These are phyloP conservation scores for Zootermopsis nevadensis DNA, from an alignment of 2,888 invertebrate species.

Conservation along the genomic window DNA sequence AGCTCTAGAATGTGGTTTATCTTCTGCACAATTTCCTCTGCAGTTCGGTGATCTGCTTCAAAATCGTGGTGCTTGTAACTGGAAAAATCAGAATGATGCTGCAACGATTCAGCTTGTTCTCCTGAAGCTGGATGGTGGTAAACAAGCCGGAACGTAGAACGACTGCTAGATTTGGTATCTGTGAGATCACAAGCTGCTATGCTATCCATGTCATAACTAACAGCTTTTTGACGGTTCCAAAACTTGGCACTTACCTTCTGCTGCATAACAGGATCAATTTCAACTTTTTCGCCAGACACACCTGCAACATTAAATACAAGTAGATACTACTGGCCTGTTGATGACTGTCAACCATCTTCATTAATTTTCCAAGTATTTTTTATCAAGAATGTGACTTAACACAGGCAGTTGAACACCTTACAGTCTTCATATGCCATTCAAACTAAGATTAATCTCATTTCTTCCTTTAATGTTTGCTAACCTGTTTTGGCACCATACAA, in stretches of 20 bases:
- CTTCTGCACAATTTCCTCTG: constrained; percentile 87
- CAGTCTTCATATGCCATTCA: no score
- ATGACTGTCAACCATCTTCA: no score
- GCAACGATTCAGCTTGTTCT: constrained; percentile 16
- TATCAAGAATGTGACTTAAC: no score
- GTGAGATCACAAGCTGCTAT: constrained; percentile 88
- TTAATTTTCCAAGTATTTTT: no score
- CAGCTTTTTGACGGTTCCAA: constrained; percentile 78
- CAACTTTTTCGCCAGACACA: constrained; percentile 90
- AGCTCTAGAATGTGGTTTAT: constrained; percentile 88
- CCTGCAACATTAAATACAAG: constrained; percentile 61
- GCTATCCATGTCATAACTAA: constrained; percentile 86
- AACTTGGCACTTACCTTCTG: constrained; percentile 63
- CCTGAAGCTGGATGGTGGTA: constrained; percentile 61
- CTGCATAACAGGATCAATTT: constrained; percentile 85
- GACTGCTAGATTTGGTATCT: constrained; percentile 77
- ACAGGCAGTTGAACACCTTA: no score
- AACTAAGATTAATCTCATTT: no score
- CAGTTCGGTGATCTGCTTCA: constrained; percentile 80
- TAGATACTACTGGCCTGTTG: not conserved
- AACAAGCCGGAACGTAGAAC: constrained; percentile 79
- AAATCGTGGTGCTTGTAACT: constrained; percentile 88
- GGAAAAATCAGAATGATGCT: constrained; percentile 36
- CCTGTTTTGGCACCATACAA: no score
- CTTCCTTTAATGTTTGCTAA: no score